Conservation (phyloP, 2,888 invertebrate species). For the Drosophila meridiana region DNA sequence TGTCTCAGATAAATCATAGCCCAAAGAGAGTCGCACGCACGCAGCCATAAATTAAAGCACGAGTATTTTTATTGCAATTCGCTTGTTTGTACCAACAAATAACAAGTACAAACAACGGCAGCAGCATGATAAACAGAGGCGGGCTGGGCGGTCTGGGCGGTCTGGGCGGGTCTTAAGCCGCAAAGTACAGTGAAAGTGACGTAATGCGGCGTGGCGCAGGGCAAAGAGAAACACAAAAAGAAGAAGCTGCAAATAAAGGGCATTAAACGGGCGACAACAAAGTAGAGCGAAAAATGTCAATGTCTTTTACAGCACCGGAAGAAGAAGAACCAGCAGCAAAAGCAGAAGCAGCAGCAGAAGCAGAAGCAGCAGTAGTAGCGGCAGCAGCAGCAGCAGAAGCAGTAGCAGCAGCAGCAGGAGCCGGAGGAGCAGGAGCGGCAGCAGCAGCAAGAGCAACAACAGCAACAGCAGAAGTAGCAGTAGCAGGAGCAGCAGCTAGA, state of each 20-base stretch:
- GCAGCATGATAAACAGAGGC: conserved; percentile 14
- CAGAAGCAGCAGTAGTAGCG: neutral
- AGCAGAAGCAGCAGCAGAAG: conserved; percentile 8
- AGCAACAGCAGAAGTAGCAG: too few relatives aligned
- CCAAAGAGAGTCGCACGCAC: conserved; percentile 50
- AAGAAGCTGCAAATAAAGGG: conserved; percentile 54
- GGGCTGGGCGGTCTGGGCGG: neutral
- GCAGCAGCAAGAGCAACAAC: too few relatives aligned
- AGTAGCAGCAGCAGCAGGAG: too few relatives aligned
- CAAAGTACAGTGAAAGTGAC: conserved; percentile 74
- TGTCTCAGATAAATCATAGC: conserved; percentile 66
- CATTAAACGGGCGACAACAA: conserved; percentile 63
- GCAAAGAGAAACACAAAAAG: conserved; percentile 20
- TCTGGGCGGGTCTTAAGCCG: conserved; percentile 44
- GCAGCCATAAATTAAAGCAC: conserved; percentile 64
- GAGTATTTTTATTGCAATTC: conserved; percentile 71
- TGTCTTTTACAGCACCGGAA: conserved; percentile 51
- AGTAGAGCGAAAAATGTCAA: conserved; percentile 59
- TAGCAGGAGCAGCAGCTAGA: too few relatives aligned
- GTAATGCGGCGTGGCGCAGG: conserved; percentile 53
- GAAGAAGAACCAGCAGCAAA: conserved; percentile 29
- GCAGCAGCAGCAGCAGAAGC: too few relatives aligned
- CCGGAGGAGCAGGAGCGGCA: too few relatives aligned
- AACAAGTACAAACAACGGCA: conserved; percentile 53
- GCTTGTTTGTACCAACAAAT: conserved; percentile 66